Conservation (phyloP, 2,113 vertebrate species). For the Kryptolebias marmoratus region DNA sequence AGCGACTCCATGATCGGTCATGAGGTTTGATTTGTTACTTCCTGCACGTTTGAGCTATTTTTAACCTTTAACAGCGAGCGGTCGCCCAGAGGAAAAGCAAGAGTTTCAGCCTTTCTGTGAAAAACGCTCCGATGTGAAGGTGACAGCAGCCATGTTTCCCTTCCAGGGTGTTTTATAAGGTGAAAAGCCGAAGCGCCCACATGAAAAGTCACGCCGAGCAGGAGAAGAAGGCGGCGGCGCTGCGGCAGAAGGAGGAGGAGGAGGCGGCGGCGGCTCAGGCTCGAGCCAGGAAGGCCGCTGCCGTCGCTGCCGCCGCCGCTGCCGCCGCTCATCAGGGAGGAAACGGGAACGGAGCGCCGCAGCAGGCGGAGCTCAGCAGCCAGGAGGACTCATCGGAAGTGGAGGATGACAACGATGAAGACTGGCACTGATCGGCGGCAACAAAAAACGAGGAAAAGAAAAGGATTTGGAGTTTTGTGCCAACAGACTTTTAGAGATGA, state of each 20-base stretch:
- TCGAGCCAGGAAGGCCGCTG: slow-evolving; percentile 49
- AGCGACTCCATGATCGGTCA: too few species aligned
- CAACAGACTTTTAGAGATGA: slow-evolving; percentile 12
- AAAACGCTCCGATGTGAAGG: background rate
- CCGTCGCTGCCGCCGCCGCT: rapidly evolving
- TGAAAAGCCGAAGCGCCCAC: slow-evolving; percentile 97
- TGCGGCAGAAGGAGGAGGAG: slow-evolving; percentile 86
- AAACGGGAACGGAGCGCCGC: slow-evolving; percentile 61
- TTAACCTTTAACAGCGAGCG: too few species aligned
- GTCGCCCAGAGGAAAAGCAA: too few species aligned
- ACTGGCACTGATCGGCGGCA: slow-evolving; percentile 75
- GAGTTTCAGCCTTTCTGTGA: background rate
- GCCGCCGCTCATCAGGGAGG: slow-evolving; percentile 16
- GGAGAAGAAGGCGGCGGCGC: slow-evolving; percentile 95
- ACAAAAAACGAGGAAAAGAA: background rate
- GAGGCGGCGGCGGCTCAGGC: slow-evolving; percentile 65
- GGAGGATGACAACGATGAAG: slow-evolving; percentile 81
- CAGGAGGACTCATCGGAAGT: slow-evolving; percentile 78
- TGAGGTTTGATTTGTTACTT: too few species aligned
- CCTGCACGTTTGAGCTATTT: too few species aligned
- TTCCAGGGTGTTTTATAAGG: slow-evolving; percentile 92
- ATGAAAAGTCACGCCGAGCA: slow-evolving; percentile 98
- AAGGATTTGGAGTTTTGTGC: slow-evolving; percentile 11
- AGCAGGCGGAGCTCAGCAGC: slow-evolving; percentile 67
- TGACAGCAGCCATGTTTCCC: background rate